A percentile compares a stretch with the other conserved stretches of the same genome.
Conservation (phyloP, 1,140 invertebrate genomes). For the Cherax destructor region DNA sequence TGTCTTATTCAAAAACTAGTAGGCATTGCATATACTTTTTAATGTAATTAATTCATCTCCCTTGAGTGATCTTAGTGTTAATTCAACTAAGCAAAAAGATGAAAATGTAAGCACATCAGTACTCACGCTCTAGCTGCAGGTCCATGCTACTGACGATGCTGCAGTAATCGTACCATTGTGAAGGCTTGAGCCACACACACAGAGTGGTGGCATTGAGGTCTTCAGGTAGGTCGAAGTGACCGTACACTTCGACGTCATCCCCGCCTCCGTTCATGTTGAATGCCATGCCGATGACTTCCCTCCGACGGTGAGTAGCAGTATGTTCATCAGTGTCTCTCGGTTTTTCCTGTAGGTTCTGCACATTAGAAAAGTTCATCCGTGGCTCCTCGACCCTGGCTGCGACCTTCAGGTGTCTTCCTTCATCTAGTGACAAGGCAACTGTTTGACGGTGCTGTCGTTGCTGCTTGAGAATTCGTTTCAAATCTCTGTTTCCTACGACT, state of each 20-base stretch:
- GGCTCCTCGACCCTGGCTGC: not conserved
- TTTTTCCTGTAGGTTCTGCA: too few species aligned
- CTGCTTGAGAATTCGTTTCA: too few species aligned
- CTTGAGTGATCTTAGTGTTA: not conserved
- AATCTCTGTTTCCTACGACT: too few species aligned
- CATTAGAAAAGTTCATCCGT: too few species aligned
- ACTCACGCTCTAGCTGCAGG: not conserved
- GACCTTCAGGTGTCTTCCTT: not conserved
- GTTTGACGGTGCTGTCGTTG: too few species aligned
- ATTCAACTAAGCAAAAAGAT: too few species aligned
- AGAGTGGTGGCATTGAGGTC: constrained; percentile 9
- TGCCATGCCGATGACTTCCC: not conserved
- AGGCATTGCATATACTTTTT: too few species aligned
- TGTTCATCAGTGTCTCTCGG: too few species aligned
- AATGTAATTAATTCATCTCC: too few species aligned
- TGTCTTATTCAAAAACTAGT: too few species aligned
- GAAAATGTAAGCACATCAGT: not conserved
- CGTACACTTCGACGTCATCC: not conserved
- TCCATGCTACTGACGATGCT: not conserved
- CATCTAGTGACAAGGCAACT: too few species aligned
- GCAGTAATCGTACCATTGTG: not conserved
- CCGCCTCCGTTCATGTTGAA: not conserved
- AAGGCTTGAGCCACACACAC: constrained; percentile 23
- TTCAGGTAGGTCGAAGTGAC: not conserved
- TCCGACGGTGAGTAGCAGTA: not conserved